Evolutionary conservation across 2,113 vertebrate genomes (phyloP).

Genomic region (Mastomys coucha): DNA sequence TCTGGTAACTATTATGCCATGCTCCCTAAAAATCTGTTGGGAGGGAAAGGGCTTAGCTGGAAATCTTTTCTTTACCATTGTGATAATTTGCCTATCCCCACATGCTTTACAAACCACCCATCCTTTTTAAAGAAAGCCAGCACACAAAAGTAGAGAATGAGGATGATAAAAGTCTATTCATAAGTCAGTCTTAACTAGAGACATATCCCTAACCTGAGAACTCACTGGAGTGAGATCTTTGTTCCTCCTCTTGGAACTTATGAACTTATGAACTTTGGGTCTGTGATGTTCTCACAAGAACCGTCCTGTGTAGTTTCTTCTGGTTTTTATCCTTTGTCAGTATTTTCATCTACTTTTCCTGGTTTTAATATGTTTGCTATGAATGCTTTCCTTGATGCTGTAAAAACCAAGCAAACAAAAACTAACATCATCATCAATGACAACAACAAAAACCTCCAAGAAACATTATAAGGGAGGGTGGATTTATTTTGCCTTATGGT

Average conservation of each 20-base stretch:
- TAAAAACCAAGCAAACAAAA: too few relatives aligned
- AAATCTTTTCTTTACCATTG: background rate
- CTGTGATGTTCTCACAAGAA: rapidly evolving
- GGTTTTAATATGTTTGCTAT: background rate
- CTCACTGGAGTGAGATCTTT: background rate
- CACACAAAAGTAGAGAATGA: background rate
- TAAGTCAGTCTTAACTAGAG: background rate
- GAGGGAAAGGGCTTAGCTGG: background rate
- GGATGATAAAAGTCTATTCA: background rate
- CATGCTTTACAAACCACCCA: background rate
- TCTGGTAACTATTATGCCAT: background rate
- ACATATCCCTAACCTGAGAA: background rate
- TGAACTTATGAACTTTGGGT: too few relatives aligned
- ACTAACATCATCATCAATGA: too few relatives aligned
- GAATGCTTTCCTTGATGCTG: background rate
- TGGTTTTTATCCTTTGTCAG: background rate
- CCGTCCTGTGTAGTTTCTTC: rapidly evolving
- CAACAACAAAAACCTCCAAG: too few relatives aligned
- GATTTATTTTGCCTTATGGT: background rate
- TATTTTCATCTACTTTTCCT: background rate
- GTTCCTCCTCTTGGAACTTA: background rate
- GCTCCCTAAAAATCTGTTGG: background rate
- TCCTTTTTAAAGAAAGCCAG: background rate
- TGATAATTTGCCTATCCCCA: background rate
- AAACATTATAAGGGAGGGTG: background rate